Evolutionary conservation across 2,797 vertebrate genomes (phyloP).

Genomic region (Podarcis lilfordi): DNA sequence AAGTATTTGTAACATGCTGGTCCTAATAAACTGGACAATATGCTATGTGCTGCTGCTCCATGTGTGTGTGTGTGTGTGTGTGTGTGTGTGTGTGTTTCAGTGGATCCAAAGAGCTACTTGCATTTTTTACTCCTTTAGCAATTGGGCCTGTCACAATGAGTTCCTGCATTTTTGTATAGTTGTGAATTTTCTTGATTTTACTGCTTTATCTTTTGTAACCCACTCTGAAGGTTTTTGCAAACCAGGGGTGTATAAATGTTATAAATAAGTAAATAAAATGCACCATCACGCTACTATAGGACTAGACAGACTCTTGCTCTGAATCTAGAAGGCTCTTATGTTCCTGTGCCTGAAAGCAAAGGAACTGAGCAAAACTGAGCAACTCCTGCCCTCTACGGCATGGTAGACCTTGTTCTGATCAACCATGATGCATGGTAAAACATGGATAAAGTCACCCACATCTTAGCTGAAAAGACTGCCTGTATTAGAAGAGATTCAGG

Average conservation of each 20-base stretch:
- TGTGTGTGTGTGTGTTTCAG: not conserved
- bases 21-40: no score
- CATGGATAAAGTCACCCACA: not conserved
- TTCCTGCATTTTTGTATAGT: no score
- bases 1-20: no score
- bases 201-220: no score
- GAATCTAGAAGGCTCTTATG: not conserved
- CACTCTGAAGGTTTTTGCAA: no score
- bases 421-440: not conserved
- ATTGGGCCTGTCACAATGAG: no score
- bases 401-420: not conserved
- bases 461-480: not conserved
- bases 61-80: no score
- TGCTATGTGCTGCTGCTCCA: no score
- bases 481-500: not conserved
- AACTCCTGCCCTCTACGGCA: not conserved
- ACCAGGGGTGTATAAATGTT: no score
- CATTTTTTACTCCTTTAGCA: not conserved
- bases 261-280: not conserved
- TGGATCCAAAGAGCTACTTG: not conserved
- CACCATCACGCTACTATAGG: not conserved
- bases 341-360: not conserved
- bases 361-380: not conserved
- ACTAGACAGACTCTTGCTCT: not conserved
- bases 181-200: no score